These are phyloP conservation scores for Amphipoea lucens DNA, from an alignment of 2,888 invertebrate species.

Conservation along the genomic window DNA sequence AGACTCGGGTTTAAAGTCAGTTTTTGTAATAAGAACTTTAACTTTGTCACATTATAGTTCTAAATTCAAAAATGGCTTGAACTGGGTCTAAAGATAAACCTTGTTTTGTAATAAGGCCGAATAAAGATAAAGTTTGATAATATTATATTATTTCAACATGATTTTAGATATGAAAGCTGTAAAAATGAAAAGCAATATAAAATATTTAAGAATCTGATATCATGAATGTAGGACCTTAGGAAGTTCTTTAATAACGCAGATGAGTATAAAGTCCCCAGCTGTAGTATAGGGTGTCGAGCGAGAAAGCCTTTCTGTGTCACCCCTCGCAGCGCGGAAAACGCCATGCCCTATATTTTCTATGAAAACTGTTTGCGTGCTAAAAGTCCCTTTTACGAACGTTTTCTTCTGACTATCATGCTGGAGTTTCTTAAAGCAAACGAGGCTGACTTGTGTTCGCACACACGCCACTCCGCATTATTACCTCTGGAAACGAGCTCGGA, in stretches of 20 bases:
- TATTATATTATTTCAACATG: not conserved
- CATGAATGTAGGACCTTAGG: slow-evolving; percentile 49
- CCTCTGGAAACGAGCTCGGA: slow-evolving; percentile 49
- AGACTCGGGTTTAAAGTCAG: too few relatives aligned
- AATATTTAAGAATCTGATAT: slow-evolving; percentile 30
- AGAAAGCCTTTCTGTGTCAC: slow-evolving; percentile 87
- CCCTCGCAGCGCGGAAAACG: slow-evolving; percentile 76
- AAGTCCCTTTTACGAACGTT: slow-evolving; percentile 70
- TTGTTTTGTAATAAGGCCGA: too few relatives aligned
- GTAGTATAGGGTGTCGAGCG: slow-evolving; percentile 74
- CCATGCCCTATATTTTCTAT: slow-evolving; percentile 85
- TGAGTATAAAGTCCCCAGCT: slow-evolving; percentile 68
- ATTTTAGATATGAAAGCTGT: slow-evolving; percentile 8
- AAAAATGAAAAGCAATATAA: slow-evolving; percentile 18
- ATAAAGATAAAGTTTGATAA: not conserved
- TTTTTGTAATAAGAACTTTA: too few relatives aligned
- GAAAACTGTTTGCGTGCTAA: slow-evolving; percentile 80
- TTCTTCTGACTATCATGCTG: slow-evolving; percentile 59
- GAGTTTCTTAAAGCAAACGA: slow-evolving; percentile 61
- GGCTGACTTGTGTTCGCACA: slow-evolving; percentile 39
- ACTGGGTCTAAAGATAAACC: too few relatives aligned
- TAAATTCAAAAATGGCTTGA: too few relatives aligned
- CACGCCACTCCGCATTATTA: slow-evolving; percentile 35
- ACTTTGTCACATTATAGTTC: too few relatives aligned
- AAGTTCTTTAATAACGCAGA: slow-evolving; percentile 78